Base-by-base conservation (phyloP, 2,888 invertebrate genomes). In the Anaspis maculata region DNA sequence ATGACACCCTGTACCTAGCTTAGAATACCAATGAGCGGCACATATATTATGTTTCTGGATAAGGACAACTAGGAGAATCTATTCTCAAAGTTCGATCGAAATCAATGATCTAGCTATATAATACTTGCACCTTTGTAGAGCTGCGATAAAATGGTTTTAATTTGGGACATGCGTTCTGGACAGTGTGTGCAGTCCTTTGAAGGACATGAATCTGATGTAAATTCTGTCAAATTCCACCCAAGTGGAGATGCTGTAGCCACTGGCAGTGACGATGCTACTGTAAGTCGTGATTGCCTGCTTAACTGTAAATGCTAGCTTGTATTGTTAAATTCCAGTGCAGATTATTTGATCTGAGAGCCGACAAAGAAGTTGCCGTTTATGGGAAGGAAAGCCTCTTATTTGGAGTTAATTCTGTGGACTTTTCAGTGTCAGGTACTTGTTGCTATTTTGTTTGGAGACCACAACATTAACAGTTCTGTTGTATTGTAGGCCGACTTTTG, bases 141-240 rank as follows among this genome's bases (percentile, higher is more conserved):
- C 61, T 94, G 95, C 68, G 97, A 98, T 72, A 90, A 92, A 68
- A 84, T 89, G 74, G 94, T 95, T 42, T 80, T 96, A 42, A 86
- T 98, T 51, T 99, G 98, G 98, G 98, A 98, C 70, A 94, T 97
- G 89, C 78, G 98, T 52, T 88, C 90, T 25, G 97, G 97, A 1
- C 90, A 90, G 61, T 95, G 96, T 61, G 96, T 96, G 36, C 97
- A 98, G 69, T 89, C 91, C 19, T 99, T 98, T 70, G 97, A 98
- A 68, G 90, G 96, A 11, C 98, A 99, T 69, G 89, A 90, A 50
- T 94, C 96, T 1, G 98, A 99, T 70, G 92, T 98, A 44, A 98
- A 94, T 69, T 87, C 89, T 59, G 95, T 98, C 30, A 83, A 91
- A 66, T 98, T 94, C 73, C 95, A 98, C 74, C 98, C 98, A 3